Percentiles rank a stretch among this genome's conserved stretches.
phyloP scores from a whole-genome alignment of 2,888 invertebrate species.

The Drepanosiphum platanoidis region DNA sequence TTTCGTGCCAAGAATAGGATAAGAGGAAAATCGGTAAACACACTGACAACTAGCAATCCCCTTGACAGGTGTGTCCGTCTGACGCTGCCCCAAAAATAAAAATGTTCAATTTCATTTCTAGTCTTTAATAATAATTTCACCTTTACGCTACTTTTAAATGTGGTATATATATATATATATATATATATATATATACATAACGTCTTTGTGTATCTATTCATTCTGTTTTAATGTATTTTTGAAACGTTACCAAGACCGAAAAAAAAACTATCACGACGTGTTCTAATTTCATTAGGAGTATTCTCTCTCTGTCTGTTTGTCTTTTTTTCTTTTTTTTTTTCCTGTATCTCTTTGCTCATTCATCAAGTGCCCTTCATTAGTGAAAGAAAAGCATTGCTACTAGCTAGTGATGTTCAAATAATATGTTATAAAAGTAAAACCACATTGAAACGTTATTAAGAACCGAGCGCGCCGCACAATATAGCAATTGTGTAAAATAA shows the following conservation, averaged over 20 bases:
- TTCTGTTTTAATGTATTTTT: conserved; percentile 58
- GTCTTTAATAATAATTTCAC: conserved; percentile 59
- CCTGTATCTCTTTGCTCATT: conserved; percentile 23
- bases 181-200: conserved; percentile 23
- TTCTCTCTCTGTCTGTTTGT: neutral
- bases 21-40: conserved; percentile 46
- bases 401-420: conserved; percentile 4
- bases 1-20: conserved; percentile 55
- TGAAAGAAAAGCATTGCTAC: neutral
- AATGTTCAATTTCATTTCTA: conserved; percentile 61
- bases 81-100: conserved; percentile 61
- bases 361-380: conserved; percentile 58
- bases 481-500: neutral
- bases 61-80: conserved; percentile 60
- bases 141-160: conserved; percentile 57
- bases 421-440: neutral
- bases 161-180: neutral
- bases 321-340: neutral
- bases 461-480: neutral
- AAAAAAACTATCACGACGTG: conserved; percentile 48
- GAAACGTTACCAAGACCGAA: conserved; percentile 46
- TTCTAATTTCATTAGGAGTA: conserved; percentile 55
- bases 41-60: conserved; percentile 61
- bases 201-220: conserved; percentile 51
- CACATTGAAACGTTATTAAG: neutral